Base-by-base conservation (phyloP, 2,888 invertebrate species). In the Ormyrus nitidulus region DNA sequence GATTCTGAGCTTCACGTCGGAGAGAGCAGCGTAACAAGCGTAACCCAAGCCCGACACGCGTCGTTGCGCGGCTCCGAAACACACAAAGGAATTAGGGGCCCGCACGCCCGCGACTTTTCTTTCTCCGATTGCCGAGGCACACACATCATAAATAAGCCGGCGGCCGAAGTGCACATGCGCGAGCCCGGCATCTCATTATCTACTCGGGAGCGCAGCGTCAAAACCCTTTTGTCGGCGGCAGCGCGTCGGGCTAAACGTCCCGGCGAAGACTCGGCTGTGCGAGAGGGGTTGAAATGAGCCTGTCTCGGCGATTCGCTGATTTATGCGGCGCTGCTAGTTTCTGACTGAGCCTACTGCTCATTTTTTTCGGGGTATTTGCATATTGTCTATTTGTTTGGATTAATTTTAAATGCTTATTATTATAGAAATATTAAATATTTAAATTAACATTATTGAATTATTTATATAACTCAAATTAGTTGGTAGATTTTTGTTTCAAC, bases 11-110 rank as follows among this genome's bases (percentile, higher is more conserved):
- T 19, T 19, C 19, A 19, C 19, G 54, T 11, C 44, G 19, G 53
- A 72, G 8, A 11, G 11, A 6, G 9, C 19, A 34, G 46, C 7
- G 59, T 73, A 79, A 79, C 54, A 51, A 73, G 78, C 78, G 56
- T 74, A 74, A 74, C 73, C 74, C 65, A 65, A 75, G 6, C 19
- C 58, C n/a, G 65, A 70, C 68, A 61, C 73, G 78, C 73, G 54
- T 62, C 78, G 68, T 49, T 78, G 51, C 65, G 44, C 46, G 13
- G n/a, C n/a, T 10, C 19, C 46, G 58, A 10, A 19, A 8, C 8
- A 49, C n/a, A 75, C 70, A 79, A 75, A 79, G 64, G 70, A 73
- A n/a, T 44, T 48, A 48, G 59, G 48, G 61, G 58, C 19, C 19
- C 19, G 53, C 44, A 61, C 56, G 8, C 9, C 19, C 75, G 44